These are phyloP conservation scores for Planococcus citri DNA, from an alignment of 1,140 invertebrate species.

Conservation along the genomic window DNA sequence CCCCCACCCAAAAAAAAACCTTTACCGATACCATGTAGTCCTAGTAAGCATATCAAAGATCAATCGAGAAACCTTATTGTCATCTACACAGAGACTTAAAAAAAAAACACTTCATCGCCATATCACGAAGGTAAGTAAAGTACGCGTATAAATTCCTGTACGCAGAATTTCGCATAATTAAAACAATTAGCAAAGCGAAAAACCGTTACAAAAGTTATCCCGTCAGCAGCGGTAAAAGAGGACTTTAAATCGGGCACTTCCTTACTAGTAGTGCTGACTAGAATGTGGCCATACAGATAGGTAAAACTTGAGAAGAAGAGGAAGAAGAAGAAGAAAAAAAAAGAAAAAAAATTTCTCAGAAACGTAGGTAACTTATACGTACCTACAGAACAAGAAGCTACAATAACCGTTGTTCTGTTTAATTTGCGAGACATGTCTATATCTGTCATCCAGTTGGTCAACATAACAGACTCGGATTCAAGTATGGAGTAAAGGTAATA, in stretches of 20 bases:
- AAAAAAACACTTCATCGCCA: no score
- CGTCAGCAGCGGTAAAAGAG: background rate
- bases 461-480: background rate
- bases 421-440: slow-evolving; percentile 11
- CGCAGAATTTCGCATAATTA: slow-evolving; percentile 16
- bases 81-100: no score
- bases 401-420: slow-evolving; percentile 13
- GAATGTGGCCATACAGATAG: background rate
- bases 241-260: slow-evolving; percentile 2
- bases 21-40: no score
- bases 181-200: slow-evolving; percentile 14
- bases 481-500: no score
- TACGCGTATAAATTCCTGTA: background rate
- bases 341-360: background rate
- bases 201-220: slow-evolving; percentile 11
- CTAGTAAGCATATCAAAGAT: no score
- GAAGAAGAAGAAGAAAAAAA: background rate
- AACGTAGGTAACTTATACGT: no score
- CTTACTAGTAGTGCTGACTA: background rate
- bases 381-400: background rate
- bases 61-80: no score
- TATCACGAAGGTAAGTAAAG: no score
- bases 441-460: slow-evolving; percentile 10
- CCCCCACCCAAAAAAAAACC: no score
- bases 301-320: no score